These are phyloP conservation scores for Orientallactaga sibirica DNA, from an alignment of 2,797 vertebrate species.

Conservation along the genomic window DNA sequence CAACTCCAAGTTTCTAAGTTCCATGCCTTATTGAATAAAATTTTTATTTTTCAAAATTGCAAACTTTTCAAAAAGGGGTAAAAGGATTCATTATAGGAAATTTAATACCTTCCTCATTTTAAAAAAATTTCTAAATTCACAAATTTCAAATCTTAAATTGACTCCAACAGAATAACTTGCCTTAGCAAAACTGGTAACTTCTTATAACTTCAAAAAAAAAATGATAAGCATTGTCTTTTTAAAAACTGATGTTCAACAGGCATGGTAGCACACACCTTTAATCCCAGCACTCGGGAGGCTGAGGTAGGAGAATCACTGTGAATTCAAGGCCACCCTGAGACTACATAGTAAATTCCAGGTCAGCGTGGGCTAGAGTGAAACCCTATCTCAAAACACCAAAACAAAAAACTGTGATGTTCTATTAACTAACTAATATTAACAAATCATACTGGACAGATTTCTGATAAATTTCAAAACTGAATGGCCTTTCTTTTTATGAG, in stretches of 20 bases:
- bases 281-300: too few species aligned
- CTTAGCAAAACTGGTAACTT: background rate
- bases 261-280: too few species aligned
- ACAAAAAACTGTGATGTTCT: background rate
- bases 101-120: conserved; percentile 20
- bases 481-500: background rate
- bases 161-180: conserved; percentile 5
- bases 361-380: too few species aligned
- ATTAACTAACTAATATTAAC: conserved; percentile 43
- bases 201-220: conserved; percentile 50
- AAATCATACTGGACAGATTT: conserved; percentile 36
- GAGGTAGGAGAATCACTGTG: too few species aligned
- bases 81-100: conserved; percentile 14
- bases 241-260: background rate
- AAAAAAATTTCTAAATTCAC: conserved; percentile 33
- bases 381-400: too few species aligned
- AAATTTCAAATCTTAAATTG: conserved; percentile 62
- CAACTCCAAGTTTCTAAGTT: conserved; percentile 35
- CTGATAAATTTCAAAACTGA: conserved; percentile 46
- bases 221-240: conserved; percentile 22
- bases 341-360: too few species aligned
- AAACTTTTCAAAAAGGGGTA: conserved; percentile 26
- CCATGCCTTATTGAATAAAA: conserved; percentile 10
- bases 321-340: too few species aligned
- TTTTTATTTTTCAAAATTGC: background rate